Conservation (phyloP, 2,797 vertebrate genomes). For the Synaphobranchus kaupii region DNA sequence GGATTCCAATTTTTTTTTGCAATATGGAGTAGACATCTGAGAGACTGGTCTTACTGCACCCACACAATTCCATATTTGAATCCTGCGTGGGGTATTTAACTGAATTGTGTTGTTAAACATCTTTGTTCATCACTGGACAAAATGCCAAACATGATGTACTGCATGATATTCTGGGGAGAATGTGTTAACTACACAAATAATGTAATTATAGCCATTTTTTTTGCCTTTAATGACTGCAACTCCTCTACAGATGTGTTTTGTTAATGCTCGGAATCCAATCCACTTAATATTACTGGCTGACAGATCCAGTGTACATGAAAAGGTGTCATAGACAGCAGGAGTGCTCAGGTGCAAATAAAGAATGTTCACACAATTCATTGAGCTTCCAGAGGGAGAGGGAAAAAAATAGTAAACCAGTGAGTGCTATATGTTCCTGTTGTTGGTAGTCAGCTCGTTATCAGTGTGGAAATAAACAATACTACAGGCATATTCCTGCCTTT, state of each 20-base stretch:
- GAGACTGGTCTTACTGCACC: not conserved
- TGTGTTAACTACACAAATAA: not conserved
- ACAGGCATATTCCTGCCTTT: not conserved
- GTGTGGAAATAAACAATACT: not conserved
- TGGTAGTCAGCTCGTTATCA: not conserved
- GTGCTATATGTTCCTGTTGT: not conserved
- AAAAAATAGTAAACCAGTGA: not conserved
- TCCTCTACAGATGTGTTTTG: not conserved
- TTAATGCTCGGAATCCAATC: not conserved
- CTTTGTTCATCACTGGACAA: not conserved
- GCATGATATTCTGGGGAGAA: not conserved
- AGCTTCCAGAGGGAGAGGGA: not conserved
- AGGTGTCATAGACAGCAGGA: not conserved
- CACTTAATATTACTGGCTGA: not conserved
- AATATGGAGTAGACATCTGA: not conserved
- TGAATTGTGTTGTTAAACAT: not conserved
- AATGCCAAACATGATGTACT: not conserved
- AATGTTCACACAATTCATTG: constrained; percentile 15
- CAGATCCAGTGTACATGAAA: not conserved
- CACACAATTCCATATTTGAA: not conserved
- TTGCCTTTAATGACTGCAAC: not conserved
- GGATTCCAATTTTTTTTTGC: not conserved
- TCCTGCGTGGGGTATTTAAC: not conserved
- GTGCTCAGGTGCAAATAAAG: constrained; percentile 10
- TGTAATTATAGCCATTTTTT: not conserved